These are phyloP conservation scores for Salpingus planirostris DNA, from an alignment of 2,888 invertebrate genomes.

Conservation along the genomic window DNA sequence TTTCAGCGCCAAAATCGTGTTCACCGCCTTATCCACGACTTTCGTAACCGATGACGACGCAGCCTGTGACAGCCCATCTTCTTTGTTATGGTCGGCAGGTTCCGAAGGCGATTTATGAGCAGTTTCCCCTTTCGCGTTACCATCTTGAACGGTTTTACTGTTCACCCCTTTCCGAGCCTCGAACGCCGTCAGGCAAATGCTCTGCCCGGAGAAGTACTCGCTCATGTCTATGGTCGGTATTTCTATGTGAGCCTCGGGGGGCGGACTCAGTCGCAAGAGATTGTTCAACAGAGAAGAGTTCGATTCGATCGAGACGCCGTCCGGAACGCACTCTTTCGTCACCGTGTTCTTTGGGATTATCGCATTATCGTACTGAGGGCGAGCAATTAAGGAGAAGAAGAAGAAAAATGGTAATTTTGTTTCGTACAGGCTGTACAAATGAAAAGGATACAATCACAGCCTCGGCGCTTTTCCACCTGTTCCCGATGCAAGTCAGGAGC, in stretches of 20 bases:
- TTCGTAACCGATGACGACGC: too few relatives aligned
- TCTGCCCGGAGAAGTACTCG: slow-evolving; percentile 68
- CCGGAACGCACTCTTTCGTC: slow-evolving; percentile 24
- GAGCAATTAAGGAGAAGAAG: slow-evolving; percentile 13
- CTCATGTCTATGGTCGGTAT: slow-evolving; percentile 65
- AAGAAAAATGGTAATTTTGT: neutral
- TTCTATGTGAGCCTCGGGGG: slow-evolving; percentile 56
- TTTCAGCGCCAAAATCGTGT: slow-evolving; percentile 29
- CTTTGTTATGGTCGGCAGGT: slow-evolving; percentile 6
- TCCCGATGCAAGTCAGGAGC: slow-evolving; percentile 62
- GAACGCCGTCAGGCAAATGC: slow-evolving; percentile 68
- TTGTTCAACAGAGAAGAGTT: slow-evolving; percentile 23
- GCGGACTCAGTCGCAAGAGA: slow-evolving; percentile 42
- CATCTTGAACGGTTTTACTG: too few relatives aligned
- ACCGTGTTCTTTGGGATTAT: slow-evolving; percentile 22
- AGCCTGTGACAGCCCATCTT: too few relatives aligned
- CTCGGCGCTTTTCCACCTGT: slow-evolving; percentile 60
- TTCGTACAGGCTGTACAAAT: too few relatives aligned
- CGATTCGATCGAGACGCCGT: slow-evolving; percentile 21
- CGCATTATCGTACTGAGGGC: slow-evolving; percentile 28
- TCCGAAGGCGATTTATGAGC: too few relatives aligned
- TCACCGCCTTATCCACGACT: slow-evolving; percentile 31
- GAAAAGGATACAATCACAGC: slow-evolving; percentile 19
- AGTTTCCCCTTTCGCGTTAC: too few relatives aligned
- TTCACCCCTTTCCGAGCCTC: slow-evolving; percentile 60